Evolutionary conservation across 2,113 vertebrate species (phyloP).

Genomic region (Siphamia tubifer): DNA sequence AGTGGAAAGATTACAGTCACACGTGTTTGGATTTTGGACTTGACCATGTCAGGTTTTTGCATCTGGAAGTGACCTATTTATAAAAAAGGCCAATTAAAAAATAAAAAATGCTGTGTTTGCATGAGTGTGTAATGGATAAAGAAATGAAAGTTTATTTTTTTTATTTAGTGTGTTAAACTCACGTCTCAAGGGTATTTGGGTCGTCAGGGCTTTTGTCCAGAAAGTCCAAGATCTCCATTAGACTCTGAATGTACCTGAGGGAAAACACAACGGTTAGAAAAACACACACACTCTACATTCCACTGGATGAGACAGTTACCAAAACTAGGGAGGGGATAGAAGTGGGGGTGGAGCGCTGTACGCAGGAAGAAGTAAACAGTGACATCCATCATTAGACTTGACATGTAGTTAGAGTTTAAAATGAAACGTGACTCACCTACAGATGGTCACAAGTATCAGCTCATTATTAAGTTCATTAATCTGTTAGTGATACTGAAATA

Average conservation of each 20-base stretch:
- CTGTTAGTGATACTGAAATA: no score
- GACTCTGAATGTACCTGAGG: constrained; percentile 87
- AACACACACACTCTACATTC: neutral
- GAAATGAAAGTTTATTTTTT: no score
- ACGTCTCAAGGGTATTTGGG: constrained; percentile 82
- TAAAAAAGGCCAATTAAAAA: no score
- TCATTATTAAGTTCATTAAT: neutral
- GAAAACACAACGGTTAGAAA: neutral
- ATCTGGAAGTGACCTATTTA: no score
- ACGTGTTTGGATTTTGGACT: no score
- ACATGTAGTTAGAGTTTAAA: neutral
- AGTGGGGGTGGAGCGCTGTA: neutral
- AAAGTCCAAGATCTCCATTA: constrained; percentile 90
- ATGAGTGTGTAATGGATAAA: no score
- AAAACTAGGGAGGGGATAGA: neutral
- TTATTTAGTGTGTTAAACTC: constrained; percentile 50
- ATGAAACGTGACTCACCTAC: neutral
- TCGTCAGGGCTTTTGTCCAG: constrained; percentile 85
- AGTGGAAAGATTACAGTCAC: no score
- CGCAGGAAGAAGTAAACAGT: constrained; percentile 4
- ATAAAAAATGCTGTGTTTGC: no score
- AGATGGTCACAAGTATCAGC: neutral
- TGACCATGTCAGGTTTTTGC: neutral
- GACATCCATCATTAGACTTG: neutral
- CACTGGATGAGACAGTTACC: neutral